phyloP scores from a whole-genome alignment of 2,888 invertebrate genomes.

The Phyllotreta cruciferae region DNA sequence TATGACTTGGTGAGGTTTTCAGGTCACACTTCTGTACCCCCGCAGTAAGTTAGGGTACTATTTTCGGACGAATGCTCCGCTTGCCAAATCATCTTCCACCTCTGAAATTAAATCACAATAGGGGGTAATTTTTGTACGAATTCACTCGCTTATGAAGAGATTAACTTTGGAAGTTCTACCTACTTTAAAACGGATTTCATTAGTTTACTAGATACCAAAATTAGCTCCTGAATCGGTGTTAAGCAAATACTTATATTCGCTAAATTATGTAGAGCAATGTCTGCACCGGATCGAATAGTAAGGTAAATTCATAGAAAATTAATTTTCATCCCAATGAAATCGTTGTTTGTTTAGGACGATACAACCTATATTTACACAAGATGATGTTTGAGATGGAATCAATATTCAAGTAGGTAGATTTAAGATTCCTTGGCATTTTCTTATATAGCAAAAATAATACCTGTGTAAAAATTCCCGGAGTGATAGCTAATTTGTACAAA shows the following conservation, averaged over 20 bases:
- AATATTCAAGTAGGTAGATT: background rate
- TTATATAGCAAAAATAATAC: constrained; percentile 51
- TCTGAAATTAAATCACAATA: constrained; percentile 53
- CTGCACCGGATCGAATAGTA: no score
- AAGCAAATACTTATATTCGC: no score
- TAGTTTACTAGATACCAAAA: no score
- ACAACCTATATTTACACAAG: no score
- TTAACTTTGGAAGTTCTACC: background rate
- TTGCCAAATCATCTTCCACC: constrained; percentile 62
- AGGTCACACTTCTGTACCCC: constrained; percentile 64
- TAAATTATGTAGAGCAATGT: no score
- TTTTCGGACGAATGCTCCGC: constrained; percentile 60
- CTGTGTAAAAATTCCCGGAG: constrained; percentile 68
- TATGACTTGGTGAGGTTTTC: constrained; percentile 53
- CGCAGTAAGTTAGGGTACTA: constrained; percentile 60
- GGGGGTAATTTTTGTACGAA: background rate
- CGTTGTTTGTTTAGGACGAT: no score
- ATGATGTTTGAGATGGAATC: no score
- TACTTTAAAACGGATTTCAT: background rate
- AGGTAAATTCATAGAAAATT: no score
- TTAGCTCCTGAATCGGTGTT: no score
- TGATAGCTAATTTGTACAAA: constrained; percentile 75
- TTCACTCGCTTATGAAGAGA: no score
- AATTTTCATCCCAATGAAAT: no score
- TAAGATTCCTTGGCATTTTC: background rate